Evolutionary conservation across 64 coral and sea anemone genomes (phyloP), one percentile per base, ranked within the genome.

Genomic region (Dendrophyllia cribrosa): DNA sequence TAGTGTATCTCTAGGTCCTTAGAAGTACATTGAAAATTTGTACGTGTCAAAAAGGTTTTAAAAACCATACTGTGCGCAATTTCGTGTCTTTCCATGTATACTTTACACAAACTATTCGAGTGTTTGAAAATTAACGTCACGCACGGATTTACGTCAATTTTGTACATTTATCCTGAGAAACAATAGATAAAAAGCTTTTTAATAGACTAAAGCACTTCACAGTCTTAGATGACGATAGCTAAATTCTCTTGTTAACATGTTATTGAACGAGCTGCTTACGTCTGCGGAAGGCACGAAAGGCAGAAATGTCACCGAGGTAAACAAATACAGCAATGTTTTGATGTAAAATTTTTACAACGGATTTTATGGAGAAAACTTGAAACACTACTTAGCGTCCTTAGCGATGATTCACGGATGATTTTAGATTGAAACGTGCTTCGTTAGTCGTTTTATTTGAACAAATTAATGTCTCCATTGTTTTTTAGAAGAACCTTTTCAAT

Each of bases 111-210:
- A 56, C 53, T 6, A 9, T 56, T 56, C 53, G 53, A 56, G 53
- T 56, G 53, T 56, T 79, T 59, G 23, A 79, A 53, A 3, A 22
- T 14, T 64, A 26, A 59, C 24, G 59, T 8, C 78, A 82, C 58
- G 58, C 9, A 47, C 78, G 78, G 43, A 64, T 61, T 49, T 75
- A 43, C 72, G 72, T 75, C 72, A 75, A 75, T 48, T 75, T 43
- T 75, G 46, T 50, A 75, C 72, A 75, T 48, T 49, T 48, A 50
- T 62, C 9, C 59, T 48, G 34, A 19, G 15, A 65, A 34, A 64
- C 58, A 82, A 49, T 50, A 51, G 2, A 5, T 5, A 51, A 75
- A 75, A n/a, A n/a, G 72, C 46, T 75, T 75, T 75, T 50, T 19
- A 8, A 75, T 43, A 17, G 71, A 10, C 0, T 49, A 8, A 75